Conservation (phyloP, 2,113 vertebrate genomes). For the Spea multiplicata region DNA sequence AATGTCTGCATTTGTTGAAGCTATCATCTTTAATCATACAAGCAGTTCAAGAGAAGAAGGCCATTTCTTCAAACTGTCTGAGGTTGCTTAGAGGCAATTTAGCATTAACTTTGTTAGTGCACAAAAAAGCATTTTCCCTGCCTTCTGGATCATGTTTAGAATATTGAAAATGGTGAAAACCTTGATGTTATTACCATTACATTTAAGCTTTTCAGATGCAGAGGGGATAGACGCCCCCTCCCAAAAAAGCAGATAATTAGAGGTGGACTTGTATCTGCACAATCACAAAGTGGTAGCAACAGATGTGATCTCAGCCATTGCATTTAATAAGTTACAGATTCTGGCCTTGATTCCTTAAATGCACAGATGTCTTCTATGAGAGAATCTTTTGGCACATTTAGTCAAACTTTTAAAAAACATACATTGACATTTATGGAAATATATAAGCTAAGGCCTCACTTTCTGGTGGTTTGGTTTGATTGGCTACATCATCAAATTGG, state of each 20-base stretch:
- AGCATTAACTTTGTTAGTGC: constrained; percentile 41
- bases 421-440: too few species aligned
- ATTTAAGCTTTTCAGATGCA: constrained; percentile 38
- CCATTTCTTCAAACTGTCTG: constrained; percentile 45
- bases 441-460: too few species aligned
- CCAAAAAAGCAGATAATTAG: constrained; percentile 41
- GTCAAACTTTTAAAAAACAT: too few species aligned
- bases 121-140: constrained; percentile 27
- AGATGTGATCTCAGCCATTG: constrained; percentile 20
- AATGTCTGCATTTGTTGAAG: neutral
- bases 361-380: constrained; percentile 8
- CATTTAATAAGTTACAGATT: constrained; percentile 23
- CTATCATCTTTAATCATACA: constrained; percentile 45
- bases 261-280: constrained; percentile 37
- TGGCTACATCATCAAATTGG: too few species aligned
- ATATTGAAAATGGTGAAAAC: constrained; percentile 14
- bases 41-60: constrained; percentile 41
- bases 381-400: neutral
- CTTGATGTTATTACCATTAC: constrained; percentile 43
- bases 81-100: constrained; percentile 45
- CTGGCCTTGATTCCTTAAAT: constrained; percentile 6
- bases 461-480: too few species aligned
- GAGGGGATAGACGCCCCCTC: constrained; percentile 25
- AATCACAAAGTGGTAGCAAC: constrained; percentile 41
- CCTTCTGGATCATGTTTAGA: constrained; percentile 40